phyloP scores from a whole-genome alignment of 2,113 vertebrate genomes.

The Prinia subflava region DNA sequence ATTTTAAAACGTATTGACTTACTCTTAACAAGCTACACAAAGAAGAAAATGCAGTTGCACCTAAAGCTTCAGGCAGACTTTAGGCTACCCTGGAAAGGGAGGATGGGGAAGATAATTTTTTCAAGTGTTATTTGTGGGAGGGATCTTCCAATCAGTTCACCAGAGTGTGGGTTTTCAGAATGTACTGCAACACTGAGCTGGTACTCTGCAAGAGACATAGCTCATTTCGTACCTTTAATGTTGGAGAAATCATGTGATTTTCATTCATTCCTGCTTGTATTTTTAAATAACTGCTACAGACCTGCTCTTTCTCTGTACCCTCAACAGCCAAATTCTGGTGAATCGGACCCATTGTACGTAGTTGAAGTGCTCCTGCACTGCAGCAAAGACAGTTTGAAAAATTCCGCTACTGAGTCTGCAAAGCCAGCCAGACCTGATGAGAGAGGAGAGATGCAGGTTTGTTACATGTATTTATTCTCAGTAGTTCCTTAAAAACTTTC shows the following conservation, averaged over 20 bases:
- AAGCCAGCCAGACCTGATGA: slow-evolving; percentile 85
- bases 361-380: slow-evolving; percentile 93
- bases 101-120: not conserved
- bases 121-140: not conserved
- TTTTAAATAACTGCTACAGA: not conserved
- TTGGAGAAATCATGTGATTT: not conserved
- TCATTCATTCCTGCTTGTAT: not conserved
- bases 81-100: not conserved
- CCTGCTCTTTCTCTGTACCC: not conserved
- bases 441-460: slow-evolving; percentile 96
- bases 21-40: not conserved
- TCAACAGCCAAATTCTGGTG: slow-evolving; percentile 78
- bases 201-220: not conserved
- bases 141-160: not conserved
- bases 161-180: not conserved
- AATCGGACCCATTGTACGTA: slow-evolving; percentile 88
- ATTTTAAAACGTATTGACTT: not conserved
- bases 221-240: not conserved
- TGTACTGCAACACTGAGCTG: not conserved
- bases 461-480: not conserved
- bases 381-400: slow-evolving; percentile 92
- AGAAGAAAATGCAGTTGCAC: not conserved
- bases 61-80: not conserved
- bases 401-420: slow-evolving; percentile 88
- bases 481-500: not conserved